A percentile compares a stretch with the other conserved stretches of the same genome.
These are phyloP conservation scores for Pantherophis vulpinus DNA, from an alignment of 2,797 vertebrate species.

Conservation along the genomic window DNA sequence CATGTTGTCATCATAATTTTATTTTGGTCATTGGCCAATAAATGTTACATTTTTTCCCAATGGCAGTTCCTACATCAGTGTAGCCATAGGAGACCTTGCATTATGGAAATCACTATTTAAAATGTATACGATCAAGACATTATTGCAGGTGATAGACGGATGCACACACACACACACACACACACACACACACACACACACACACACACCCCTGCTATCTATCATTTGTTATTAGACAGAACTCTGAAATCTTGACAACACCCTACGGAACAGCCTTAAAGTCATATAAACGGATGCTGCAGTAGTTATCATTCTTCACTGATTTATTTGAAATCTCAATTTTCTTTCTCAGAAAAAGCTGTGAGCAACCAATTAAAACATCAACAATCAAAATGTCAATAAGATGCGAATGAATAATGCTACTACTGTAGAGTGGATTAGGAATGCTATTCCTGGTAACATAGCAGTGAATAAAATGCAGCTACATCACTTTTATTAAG, in stretches of 20 bases:
- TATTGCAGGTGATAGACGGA: background rate
- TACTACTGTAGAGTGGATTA: background rate
- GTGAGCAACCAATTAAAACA: background rate
- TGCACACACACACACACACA: background rate
- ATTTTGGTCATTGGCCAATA: background rate
- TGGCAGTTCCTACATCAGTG: background rate
- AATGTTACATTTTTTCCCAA: background rate
- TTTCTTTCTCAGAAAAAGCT: background rate
- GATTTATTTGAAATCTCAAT: background rate
- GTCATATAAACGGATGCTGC: background rate
- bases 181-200: too few species aligned
- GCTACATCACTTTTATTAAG: too few species aligned
- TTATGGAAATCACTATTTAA: background rate
- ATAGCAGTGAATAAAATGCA: background rate
- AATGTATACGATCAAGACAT: background rate
- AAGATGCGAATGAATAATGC: background rate
- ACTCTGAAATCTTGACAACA: background rate
- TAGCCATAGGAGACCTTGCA: background rate
- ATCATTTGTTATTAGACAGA: background rate
- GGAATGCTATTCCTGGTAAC: background rate
- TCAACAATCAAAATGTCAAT: background rate
- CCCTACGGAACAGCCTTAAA: background rate
- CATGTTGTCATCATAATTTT: background rate
- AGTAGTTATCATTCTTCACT: background rate
- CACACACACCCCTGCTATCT: background rate